Percentiles rank a stretch among this genome's conserved stretches.
Conservation (phyloP, 2,797 vertebrate species). For the Sandelia bainsii region DNA sequence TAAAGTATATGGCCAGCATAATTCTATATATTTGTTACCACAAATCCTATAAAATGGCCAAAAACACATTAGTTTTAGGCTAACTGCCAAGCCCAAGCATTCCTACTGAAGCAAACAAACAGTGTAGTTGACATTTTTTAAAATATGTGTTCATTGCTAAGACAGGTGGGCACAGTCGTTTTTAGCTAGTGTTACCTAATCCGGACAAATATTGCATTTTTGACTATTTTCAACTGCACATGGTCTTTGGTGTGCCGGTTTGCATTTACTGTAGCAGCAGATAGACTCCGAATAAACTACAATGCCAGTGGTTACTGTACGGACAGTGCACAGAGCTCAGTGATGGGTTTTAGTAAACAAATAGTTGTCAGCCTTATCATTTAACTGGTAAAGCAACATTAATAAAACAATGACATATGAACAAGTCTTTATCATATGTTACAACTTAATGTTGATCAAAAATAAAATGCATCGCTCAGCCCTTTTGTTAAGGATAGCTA, state of each 20-base stretch:
- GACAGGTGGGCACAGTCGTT: neutral
- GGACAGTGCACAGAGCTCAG: no score
- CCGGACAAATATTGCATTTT: neutral
- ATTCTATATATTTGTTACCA: neutral
- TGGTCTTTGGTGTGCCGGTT: neutral
- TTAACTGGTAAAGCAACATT: neutral
- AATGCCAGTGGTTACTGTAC: no score
- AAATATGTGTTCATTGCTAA: neutral
- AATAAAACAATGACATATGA: neutral
- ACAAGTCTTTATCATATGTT: no score
- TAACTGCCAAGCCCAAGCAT: no score
- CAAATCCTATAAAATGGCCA: slow-evolving; percentile 19
- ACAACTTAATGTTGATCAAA: neutral
- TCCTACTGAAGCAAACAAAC: no score
- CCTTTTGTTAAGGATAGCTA: neutral
- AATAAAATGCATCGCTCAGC: neutral
- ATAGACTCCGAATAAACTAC: slow-evolving; percentile 2
- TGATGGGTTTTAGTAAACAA: neutral
- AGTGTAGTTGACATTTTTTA: no score
- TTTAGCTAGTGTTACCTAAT: neutral
- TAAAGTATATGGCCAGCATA: neutral
- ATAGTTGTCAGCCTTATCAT: neutral
- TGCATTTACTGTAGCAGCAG: neutral
- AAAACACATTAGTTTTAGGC: neutral
- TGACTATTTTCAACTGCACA: neutral